phyloP scores from a whole-genome alignment of 2,113 vertebrate genomes.

The Corvus moneduloides region DNA sequence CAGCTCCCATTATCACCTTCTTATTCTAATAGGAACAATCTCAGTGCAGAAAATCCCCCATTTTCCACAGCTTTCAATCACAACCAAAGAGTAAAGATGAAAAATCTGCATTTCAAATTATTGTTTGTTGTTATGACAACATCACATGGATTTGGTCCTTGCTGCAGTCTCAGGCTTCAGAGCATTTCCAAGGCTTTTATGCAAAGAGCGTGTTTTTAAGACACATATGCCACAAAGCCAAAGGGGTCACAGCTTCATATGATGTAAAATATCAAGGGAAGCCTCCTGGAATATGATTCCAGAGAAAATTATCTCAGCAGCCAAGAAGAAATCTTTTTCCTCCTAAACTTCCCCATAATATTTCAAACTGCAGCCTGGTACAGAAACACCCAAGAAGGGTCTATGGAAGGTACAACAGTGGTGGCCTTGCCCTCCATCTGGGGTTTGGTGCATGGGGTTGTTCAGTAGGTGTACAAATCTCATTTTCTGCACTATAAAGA shows the following conservation, averaged over 20 bases:
- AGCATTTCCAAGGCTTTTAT: neutral
- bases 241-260: neutral
- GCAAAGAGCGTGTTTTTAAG: neutral
- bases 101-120: conserved; percentile 75
- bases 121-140: conserved; percentile 79
- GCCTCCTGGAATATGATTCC: neutral
- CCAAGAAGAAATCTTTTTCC: neutral
- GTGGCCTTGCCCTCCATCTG: neutral
- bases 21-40: conserved; percentile 40
- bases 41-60: conserved; percentile 24
- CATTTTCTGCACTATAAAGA: neutral
- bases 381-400: neutral
- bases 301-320: neutral
- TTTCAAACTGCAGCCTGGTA: neutral
- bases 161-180: conserved; percentile 14
- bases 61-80: conserved; percentile 52
- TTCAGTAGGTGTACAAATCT: neutral
- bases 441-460: neutral
- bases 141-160: conserved; percentile 17
- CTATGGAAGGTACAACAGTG: accelerated
- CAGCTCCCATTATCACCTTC: conserved; percentile 41
- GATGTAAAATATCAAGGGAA: neutral
- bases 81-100: conserved; percentile 31
- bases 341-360: neutral
- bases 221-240: neutral